A percentile compares a stretch with the other conserved stretches of the same genome.
Evolutionary conservation across 1,140 invertebrate species (phyloP).

Genomic region (Dendroctonus ponderosae): DNA sequence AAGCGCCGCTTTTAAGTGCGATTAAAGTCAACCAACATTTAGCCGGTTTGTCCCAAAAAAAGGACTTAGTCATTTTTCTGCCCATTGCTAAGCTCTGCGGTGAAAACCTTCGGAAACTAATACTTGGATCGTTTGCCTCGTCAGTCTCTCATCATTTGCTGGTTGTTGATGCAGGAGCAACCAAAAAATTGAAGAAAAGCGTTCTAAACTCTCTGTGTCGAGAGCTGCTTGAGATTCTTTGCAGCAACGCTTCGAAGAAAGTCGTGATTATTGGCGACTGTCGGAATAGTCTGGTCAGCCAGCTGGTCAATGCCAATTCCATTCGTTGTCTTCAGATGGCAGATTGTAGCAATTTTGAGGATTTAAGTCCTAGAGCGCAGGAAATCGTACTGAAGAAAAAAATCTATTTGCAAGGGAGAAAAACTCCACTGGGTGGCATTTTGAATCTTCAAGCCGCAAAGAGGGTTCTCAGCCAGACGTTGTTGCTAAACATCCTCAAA

Average conservation of each 20-base stretch:
- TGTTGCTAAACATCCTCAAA: conserved; percentile 3
- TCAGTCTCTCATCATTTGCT: too few relatives aligned
- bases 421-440: neutral
- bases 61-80: too few relatives aligned
- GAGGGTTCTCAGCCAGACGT: neutral
- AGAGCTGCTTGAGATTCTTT: neutral
- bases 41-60: too few relatives aligned
- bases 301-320: neutral
- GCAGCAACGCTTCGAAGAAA: neutral
- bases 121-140: too few relatives aligned
- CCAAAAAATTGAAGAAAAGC: neutral
- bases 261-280: neutral
- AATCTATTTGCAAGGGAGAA: neutral
- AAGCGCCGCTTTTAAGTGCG: too few relatives aligned
- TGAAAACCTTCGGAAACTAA: too few relatives aligned
- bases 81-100: too few relatives aligned
- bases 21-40: too few relatives aligned
- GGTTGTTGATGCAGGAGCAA: too few relatives aligned
- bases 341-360: neutral
- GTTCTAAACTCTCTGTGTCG: neutral
- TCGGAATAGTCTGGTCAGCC: neutral
- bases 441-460: neutral
- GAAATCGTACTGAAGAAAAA: conserved; percentile 1
- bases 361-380: neutral
- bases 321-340: too few relatives aligned